Percentiles rank a stretch among this genome's conserved stretches.
These are phyloP conservation scores for Phylloscopus collybita DNA, from an alignment of 2,797 vertebrate species.

Conservation along the genomic window DNA sequence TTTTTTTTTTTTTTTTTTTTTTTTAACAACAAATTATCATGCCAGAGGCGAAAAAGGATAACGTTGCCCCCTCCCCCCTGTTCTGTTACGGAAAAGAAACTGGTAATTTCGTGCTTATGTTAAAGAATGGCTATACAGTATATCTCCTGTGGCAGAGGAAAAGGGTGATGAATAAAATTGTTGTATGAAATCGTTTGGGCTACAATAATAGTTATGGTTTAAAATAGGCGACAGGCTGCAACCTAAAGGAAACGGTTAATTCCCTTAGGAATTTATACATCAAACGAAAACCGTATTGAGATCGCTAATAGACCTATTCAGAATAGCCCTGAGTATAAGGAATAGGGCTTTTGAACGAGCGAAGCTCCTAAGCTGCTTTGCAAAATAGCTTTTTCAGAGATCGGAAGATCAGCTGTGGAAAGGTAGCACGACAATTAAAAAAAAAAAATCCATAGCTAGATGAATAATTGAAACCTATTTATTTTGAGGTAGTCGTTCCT, in stretches of 20 bases:
- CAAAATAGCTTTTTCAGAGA: constrained; percentile 35
- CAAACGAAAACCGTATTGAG: constrained; percentile 57
- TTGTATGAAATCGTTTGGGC: background rate
- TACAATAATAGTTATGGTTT: constrained; percentile 4
- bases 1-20: background rate
- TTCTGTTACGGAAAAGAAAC: background rate
- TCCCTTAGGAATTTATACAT: constrained; percentile 61
- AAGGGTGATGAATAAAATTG: background rate
- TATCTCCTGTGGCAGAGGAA: background rate
- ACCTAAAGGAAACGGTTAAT: constrained; percentile 39
- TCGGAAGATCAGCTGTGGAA: constrained; percentile 19
- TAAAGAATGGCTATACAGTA: background rate
- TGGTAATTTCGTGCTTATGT: background rate
- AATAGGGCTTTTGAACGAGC: constrained; percentile 28
- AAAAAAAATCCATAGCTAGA: background rate
- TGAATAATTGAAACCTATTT: constrained; percentile 31
- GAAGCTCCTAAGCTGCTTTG: constrained; percentile 42
- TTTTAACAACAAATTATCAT: background rate
- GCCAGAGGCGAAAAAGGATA: background rate
- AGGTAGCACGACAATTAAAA: constrained; percentile 2
- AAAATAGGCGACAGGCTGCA: background rate
- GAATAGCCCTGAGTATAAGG: constrained; percentile 6
- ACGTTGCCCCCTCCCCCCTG: background rate
- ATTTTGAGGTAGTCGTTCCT: background rate
- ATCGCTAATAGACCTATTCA: constrained; percentile 18